phyloP scores from a whole-genome alignment of 2,113 vertebrate genomes.

The Condylura cristata region DNA sequence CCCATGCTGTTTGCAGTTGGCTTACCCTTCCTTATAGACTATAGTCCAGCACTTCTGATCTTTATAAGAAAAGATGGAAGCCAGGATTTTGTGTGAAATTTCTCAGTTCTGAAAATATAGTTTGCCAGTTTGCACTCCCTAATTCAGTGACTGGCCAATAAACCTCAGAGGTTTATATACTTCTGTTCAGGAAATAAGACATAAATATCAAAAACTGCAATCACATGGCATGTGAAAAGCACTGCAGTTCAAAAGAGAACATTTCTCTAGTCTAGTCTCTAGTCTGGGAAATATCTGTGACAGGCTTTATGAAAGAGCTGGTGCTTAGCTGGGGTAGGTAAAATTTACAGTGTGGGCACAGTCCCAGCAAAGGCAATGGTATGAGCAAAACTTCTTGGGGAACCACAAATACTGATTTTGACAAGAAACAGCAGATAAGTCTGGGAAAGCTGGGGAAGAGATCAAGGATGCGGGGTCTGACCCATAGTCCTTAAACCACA shows the following conservation, averaged over 20 bases:
- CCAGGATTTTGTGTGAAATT: background rate
- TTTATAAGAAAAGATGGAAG: conserved; percentile 4
- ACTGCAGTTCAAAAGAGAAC: background rate
- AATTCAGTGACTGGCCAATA: background rate
- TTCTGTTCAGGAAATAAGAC: background rate
- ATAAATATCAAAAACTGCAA: background rate
- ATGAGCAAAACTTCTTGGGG: conserved; percentile 24
- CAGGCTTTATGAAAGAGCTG: background rate
- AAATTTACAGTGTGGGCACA: background rate
- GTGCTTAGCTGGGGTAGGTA: background rate
- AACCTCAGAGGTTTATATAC: background rate
- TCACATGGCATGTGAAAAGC: background rate
- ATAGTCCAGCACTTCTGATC: background rate
- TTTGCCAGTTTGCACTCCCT: background rate
- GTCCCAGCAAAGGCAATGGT: background rate
- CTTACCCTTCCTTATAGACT: background rate
- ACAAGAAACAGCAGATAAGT: background rate
- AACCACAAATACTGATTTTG: background rate
- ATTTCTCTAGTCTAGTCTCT: background rate
- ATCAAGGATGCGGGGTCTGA: background rate
- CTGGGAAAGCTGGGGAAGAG: background rate
- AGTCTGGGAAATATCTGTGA: background rate
- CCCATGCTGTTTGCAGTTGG: background rate
- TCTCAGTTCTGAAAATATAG: background rate
- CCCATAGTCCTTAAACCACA: too few species aligned